Conservation (phyloP, 2,888 invertebrate species). For the Cryptus armator region DNA sequence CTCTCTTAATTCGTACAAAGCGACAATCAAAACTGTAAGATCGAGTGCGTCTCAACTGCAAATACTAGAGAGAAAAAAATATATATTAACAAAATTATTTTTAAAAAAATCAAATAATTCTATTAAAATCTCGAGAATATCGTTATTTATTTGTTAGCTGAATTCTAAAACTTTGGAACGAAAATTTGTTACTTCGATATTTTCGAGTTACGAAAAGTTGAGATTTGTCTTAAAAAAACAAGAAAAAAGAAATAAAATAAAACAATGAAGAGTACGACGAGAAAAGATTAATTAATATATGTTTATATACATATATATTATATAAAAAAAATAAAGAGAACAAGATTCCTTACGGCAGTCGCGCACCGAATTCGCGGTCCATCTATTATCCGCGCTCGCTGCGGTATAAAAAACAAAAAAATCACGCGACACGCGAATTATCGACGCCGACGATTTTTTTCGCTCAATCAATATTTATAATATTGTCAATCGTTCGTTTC, state of each 20-base stretch:
- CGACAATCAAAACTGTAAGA: conserved; percentile 27
- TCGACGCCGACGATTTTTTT: conserved; percentile 62
- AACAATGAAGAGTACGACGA: conserved; percentile 43
- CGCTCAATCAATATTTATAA: conserved; percentile 58
- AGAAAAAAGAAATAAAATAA: conserved; percentile 11
- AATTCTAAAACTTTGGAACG: conserved; percentile 1
- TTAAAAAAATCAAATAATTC: conserved; percentile 16
- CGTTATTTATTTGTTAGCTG: not conserved
- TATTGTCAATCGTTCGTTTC: conserved; percentile 62
- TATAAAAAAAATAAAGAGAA: conserved; percentile 52
- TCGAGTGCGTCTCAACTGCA: conserved; percentile 37
- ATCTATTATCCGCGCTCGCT: conserved; percentile 44
- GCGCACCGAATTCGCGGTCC: conserved; percentile 71
- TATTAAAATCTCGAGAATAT: conserved; percentile 43
- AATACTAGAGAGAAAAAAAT: conserved; percentile 47
- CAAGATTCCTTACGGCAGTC: conserved; percentile 67
- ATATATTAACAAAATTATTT: not conserved
- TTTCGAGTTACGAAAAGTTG: not conserved
- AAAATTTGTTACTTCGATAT: not conserved
- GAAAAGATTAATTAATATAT: conserved; percentile 44
- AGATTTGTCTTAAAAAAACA: conserved; percentile 9
- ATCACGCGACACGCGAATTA: conserved; percentile 53
- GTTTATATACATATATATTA: conserved; percentile 37
- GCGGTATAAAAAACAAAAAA: conserved; percentile 10
- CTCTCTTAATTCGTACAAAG: conserved; percentile 17